Evolutionary conservation across 1,140 invertebrate genomes (phyloP).

Genomic region (Eupeodes corollae): DNA sequence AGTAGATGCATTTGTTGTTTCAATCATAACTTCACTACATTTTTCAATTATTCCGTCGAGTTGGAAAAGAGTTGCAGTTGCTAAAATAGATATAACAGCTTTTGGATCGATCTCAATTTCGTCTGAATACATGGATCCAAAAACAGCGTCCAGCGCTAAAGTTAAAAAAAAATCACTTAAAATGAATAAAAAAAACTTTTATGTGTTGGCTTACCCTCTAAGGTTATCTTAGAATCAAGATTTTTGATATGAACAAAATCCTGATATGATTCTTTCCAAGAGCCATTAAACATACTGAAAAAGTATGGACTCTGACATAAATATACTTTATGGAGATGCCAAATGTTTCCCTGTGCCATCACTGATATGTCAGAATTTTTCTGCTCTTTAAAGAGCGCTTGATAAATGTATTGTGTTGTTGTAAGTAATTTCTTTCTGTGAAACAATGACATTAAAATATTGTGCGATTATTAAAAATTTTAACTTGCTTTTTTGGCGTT

Average conservation of each 20-base stretch:
- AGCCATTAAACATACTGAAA: conserved; percentile 72
- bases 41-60: conserved; percentile 65
- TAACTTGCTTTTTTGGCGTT: conserved; percentile 27
- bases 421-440: conserved; percentile 57
- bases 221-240: conserved; percentile 60
- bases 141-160: conserved; percentile 55
- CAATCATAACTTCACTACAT: conserved; percentile 63
- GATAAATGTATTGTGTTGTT: conserved; percentile 69
- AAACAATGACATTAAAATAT: conserved; percentile 6
- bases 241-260: conserved; percentile 58
- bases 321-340: conserved; percentile 70
- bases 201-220: conserved; percentile 43
- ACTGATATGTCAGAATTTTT: conserved; percentile 67
- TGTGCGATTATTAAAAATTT: conserved; percentile 1
- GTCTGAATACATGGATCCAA: conserved; percentile 70
- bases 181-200: not conserved
- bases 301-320: conserved; percentile 73
- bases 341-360: conserved; percentile 56
- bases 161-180: conserved; percentile 15
- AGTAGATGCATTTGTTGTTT: conserved; percentile 59
- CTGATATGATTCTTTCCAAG: conserved; percentile 64
- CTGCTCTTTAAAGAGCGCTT: conserved; percentile 64
- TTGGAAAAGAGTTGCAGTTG: conserved; percentile 66
- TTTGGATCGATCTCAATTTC: conserved; percentile 61
- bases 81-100: conserved; percentile 58